phyloP scores from a whole-genome alignment of 1,140 invertebrate species.

The Lutraria rhynchaena region DNA sequence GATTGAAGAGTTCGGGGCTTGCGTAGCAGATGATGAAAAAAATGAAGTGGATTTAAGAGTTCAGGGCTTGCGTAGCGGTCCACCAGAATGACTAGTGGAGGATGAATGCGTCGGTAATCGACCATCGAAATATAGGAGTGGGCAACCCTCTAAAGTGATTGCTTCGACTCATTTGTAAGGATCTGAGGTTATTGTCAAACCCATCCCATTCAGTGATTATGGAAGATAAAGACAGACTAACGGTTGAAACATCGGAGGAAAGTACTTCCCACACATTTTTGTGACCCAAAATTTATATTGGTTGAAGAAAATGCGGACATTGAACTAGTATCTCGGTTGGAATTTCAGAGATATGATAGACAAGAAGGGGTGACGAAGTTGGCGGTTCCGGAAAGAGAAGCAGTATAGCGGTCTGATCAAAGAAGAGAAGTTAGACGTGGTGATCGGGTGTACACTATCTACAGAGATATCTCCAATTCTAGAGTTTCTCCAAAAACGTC shows the following conservation, averaged over 20 bases:
- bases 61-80: not conserved
- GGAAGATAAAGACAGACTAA: not conserved
- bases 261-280: too few relatives aligned
- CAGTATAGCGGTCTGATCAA: too few relatives aligned
- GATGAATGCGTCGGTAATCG: not conserved
- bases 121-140: not conserved
- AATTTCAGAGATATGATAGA: too few relatives aligned
- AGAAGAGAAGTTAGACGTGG: not conserved
- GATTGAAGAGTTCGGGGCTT: not conserved
- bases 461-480: not conserved
- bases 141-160: too few relatives aligned
- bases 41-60: not conserved
- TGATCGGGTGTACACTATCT: not conserved
- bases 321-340: not conserved
- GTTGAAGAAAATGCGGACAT: not conserved
- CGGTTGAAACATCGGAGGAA: not conserved
- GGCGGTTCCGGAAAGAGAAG: too few relatives aligned
- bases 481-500: not conserved
- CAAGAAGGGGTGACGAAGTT: too few relatives aligned
- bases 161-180: not conserved
- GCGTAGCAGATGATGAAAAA: not conserved
- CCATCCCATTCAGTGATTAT: not conserved
- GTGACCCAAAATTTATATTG: not conserved
- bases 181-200: not conserved
- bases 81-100: not conserved